phyloP scores from a whole-genome alignment of 2,888 invertebrate species.

The Nomada ruficornis region DNA sequence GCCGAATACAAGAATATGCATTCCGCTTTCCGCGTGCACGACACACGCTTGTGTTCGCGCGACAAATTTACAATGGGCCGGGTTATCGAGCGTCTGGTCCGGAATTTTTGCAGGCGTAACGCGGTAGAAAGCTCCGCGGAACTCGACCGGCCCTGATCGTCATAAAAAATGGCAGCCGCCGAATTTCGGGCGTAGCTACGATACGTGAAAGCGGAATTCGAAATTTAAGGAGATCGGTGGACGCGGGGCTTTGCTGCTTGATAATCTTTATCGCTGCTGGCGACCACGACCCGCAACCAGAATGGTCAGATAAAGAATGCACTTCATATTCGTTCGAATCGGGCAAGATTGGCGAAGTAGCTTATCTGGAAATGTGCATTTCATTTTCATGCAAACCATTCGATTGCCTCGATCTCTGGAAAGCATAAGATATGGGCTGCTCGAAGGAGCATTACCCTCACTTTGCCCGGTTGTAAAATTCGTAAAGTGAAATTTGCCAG shows the following conservation, averaged over 20 bases:
- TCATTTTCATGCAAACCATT: neutral
- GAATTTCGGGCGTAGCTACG: constrained; percentile 16
- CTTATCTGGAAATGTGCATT: constrained; percentile 2
- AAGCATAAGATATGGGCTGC: neutral
- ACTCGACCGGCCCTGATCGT: constrained; percentile 18
- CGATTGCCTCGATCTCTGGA: neutral
- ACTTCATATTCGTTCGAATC: constrained; percentile 14
- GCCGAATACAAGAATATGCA: constrained; percentile 41
- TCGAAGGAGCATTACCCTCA: no score
- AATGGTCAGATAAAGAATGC: neutral
- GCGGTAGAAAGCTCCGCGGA: constrained; percentile 62
- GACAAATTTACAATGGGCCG: constrained; percentile 60
- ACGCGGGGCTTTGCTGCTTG: neutral
- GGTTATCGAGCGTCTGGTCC: constrained; percentile 50
- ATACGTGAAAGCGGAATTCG: constrained; percentile 46
- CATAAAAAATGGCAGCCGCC: constrained; percentile 39
- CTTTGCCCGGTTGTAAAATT: neutral
- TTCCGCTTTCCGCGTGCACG: constrained; percentile 16
- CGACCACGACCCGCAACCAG: neutral
- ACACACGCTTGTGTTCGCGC: constrained; percentile 13
- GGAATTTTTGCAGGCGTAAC: constrained; percentile 62
- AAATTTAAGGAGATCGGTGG: constrained; percentile 29
- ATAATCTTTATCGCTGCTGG: constrained; percentile 20
- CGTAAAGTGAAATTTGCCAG: neutral
- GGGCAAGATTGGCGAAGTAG: neutral